Conservation (phyloP, 2,888 invertebrate genomes). For the Dynastes hyllus region DNA sequence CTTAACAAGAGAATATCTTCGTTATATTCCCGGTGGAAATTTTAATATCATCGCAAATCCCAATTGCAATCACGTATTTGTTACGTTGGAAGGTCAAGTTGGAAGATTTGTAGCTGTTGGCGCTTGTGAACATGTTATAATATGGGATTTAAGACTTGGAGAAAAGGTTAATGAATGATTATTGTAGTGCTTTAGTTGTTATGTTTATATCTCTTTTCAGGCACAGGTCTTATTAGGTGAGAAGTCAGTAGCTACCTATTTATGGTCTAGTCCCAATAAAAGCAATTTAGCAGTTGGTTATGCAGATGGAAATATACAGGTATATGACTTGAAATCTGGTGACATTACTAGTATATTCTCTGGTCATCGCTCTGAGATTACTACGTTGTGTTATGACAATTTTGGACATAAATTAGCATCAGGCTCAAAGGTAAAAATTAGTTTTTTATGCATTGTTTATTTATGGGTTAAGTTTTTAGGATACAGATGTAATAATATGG, state of each 20-base stretch:
- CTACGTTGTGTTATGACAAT: slow-evolving; percentile 87
- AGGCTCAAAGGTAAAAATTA: slow-evolving; percentile 82
- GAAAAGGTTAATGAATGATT: slow-evolving; percentile 77
- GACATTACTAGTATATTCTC: slow-evolving; percentile 83
- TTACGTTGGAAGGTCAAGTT: slow-evolving; percentile 83
- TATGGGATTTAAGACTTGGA: slow-evolving; percentile 94
- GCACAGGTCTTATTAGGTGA: slow-evolving; percentile 87
- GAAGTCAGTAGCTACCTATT: slow-evolving; percentile 83
- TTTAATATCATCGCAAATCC: slow-evolving; percentile 91
- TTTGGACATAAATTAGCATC: slow-evolving; percentile 90
- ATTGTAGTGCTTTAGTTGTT: slow-evolving; percentile 32
- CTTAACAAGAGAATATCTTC: slow-evolving; percentile 94
- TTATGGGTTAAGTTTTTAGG: slow-evolving; percentile 73
- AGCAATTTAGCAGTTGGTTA: slow-evolving; percentile 93
- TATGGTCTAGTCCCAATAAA: slow-evolving; percentile 85
- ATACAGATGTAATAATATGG: slow-evolving; percentile 95
- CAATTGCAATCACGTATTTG: slow-evolving; percentile 86
- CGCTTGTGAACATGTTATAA: slow-evolving; percentile 92
- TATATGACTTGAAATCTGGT: slow-evolving; percentile 85
- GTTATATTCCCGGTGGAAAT: slow-evolving; percentile 87
- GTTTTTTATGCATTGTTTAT: not conserved
- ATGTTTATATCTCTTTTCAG: slow-evolving; percentile 70
- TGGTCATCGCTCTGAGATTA: slow-evolving; percentile 91
- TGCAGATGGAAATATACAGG: slow-evolving; percentile 88
- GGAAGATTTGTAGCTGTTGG: slow-evolving; percentile 93